Percentiles rank a stretch among this genome's conserved stretches.
These are phyloP conservation scores for Allacma fusca DNA, from an alignment of 2,888 invertebrate species.

Conservation along the genomic window DNA sequence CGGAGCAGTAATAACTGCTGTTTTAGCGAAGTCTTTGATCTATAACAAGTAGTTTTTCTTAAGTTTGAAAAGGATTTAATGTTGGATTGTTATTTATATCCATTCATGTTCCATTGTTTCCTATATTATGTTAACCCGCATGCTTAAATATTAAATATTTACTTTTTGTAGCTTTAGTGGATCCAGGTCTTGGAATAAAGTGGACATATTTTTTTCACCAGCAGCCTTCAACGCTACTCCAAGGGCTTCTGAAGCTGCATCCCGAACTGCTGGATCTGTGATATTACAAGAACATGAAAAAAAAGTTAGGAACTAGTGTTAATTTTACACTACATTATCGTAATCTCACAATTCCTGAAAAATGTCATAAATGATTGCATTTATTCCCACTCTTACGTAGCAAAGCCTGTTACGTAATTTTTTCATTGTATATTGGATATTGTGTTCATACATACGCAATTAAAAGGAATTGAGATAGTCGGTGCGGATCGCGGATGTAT, in stretches of 20 bases:
- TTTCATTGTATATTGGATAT: no score
- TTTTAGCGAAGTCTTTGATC: conserved; percentile 92
- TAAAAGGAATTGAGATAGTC: neutral
- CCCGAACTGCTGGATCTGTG: conserved; percentile 85
- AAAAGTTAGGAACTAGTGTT: no score
- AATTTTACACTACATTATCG: no score
- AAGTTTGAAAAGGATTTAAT: no score
- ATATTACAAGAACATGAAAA: neutral
- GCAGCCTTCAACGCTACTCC: conserved; percentile 94
- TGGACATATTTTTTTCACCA: conserved; percentile 86
- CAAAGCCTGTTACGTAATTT: no score
- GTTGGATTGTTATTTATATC: no score
- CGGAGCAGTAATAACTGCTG: conserved; percentile 79
- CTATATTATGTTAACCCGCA: no score
- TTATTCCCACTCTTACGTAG: no score
- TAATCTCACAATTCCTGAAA: neutral
- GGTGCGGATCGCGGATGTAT: neutral
- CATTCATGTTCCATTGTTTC: no score
- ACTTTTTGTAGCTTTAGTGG: conserved; percentile 88
- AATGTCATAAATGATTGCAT: no score
- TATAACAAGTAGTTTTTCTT: no score
- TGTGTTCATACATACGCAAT: neutral
- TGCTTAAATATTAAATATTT: no score
- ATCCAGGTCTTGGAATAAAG: conserved; percentile 88
- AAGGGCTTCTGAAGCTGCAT: conserved; percentile 89